phyloP scores from a whole-genome alignment of 2,888 invertebrate genomes.

The Agrochola litura region DNA sequence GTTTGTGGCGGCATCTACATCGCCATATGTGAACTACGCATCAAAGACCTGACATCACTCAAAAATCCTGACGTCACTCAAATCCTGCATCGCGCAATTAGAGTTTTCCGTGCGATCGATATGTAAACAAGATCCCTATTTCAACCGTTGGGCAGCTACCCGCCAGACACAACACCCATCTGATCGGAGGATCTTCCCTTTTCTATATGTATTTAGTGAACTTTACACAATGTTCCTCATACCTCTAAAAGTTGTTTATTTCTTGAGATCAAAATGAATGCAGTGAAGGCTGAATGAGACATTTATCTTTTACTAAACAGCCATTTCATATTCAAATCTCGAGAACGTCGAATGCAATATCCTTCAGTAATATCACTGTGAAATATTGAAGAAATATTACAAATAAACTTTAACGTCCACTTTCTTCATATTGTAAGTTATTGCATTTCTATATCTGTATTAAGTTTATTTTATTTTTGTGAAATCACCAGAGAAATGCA shows the following conservation, averaged over 20 bases:
- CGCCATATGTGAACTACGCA: too few species aligned
- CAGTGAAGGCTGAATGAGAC: neutral
- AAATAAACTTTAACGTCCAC: conserved; percentile 36
- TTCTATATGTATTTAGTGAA: too few species aligned
- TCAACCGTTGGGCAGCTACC: too few species aligned
- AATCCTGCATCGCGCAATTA: too few species aligned
- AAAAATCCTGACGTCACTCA: too few species aligned
- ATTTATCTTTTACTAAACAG: neutral
- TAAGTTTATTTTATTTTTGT: neutral
- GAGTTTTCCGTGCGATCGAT: too few species aligned
- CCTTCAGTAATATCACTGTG: conserved; percentile 23
- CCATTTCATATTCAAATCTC: conserved; percentile 26
- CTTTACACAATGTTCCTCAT: too few species aligned
- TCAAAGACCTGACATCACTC: too few species aligned
- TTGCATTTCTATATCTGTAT: conserved; percentile 29
- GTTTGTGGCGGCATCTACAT: too few species aligned
- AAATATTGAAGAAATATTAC: conserved; percentile 54
- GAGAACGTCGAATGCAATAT: conserved; percentile 41
- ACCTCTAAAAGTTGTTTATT: neutral
- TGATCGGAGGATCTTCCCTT: too few species aligned
- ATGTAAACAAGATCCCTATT: too few species aligned
- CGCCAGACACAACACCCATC: too few species aligned
- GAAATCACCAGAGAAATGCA: neutral
- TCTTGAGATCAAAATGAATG: neutral
- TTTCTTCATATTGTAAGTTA: conserved; percentile 41